phyloP scores from a whole-genome alignment of 2,113 vertebrate genomes.

The Larimichthys polyactis region DNA sequence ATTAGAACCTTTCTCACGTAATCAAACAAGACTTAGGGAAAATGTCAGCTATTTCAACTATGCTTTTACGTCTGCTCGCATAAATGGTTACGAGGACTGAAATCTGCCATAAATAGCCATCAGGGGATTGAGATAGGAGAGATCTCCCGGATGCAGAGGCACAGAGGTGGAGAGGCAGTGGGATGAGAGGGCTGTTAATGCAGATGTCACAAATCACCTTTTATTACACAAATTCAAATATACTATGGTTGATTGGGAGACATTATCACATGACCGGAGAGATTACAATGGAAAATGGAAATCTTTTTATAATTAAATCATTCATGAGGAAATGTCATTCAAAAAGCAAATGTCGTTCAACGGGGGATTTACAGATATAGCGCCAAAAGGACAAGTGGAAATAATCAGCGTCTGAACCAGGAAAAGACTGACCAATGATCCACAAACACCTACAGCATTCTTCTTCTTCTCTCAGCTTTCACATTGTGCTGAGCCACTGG shows the following conservation, averaged over 20 bases:
- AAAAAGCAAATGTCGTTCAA: conserved; percentile 55
- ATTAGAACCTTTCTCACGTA: conserved; percentile 74
- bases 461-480: conserved; percentile 31
- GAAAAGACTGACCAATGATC: conserved; percentile 38
- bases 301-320: conserved; percentile 49
- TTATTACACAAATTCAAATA: conserved; percentile 45
- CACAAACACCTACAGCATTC: conserved; percentile 29
- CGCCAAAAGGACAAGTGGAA: conserved; percentile 54
- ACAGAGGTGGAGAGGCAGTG: conserved; percentile 1
- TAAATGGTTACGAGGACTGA: conserved; percentile 65
- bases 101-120: conserved; percentile 42
- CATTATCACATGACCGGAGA: conserved; percentile 16
- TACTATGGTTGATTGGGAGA: conserved; percentile 32
- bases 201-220: conserved; percentile 31
- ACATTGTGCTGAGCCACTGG: conserved; percentile 21
- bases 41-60: conserved; percentile 78
- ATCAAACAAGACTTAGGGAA: conserved; percentile 75
- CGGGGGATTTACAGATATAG: conserved; percentile 54
- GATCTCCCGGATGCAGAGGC: neutral
- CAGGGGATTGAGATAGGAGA: conserved; percentile 33
- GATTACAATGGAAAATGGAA: conserved; percentile 48
- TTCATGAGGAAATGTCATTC: conserved; percentile 65
- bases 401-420: conserved; percentile 41
- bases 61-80: conserved; percentile 66
- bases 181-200: conserved; percentile 13